Evolutionary conservation across 2,888 invertebrate genomes (phyloP).

Genomic region (Mystacides longicornis): DNA sequence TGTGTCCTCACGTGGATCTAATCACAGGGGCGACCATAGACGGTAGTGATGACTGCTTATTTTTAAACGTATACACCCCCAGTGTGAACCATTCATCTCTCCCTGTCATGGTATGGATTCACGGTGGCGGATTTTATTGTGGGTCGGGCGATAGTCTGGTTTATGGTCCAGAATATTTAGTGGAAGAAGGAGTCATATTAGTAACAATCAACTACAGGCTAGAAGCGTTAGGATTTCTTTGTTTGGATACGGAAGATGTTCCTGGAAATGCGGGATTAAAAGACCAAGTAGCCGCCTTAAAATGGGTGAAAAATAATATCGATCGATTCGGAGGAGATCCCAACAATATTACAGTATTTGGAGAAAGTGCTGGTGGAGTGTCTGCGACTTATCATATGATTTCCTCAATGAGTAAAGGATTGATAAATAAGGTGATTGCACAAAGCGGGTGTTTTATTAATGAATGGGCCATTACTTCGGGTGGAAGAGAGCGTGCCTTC

Average conservation of each 20-base stretch:
- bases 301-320: constrained; percentile 40
- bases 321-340: constrained; percentile 38
- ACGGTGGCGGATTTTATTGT: constrained; percentile 34
- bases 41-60: constrained; percentile 38
- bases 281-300: constrained; percentile 41
- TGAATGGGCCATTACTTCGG: constrained; percentile 30
- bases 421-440: constrained; percentile 36
- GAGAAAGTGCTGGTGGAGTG: constrained; percentile 40
- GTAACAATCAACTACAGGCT: constrained; percentile 43
- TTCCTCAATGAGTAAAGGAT: constrained; percentile 41
- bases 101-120: constrained; percentile 35
- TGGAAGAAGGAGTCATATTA: constrained; percentile 36
- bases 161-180: constrained; percentile 39
- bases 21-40: constrained; percentile 30
- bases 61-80: constrained; percentile 40
- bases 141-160: constrained; percentile 36
- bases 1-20: constrained; percentile 34
- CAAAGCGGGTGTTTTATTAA: constrained; percentile 34
- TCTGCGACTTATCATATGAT: constrained; percentile 36
- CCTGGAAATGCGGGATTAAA: constrained; percentile 46
- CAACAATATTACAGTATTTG: constrained; percentile 41
- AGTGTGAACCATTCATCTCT: constrained; percentile 20
- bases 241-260: constrained; percentile 36
- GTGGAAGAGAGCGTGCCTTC: constrained; percentile 17
- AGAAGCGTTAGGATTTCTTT: constrained; percentile 38